Percentiles rank a stretch among this genome's conserved stretches.
These are phyloP conservation scores for Neoascia interrupta DNA, from an alignment of 2,888 invertebrate genomes.

Conservation along the genomic window DNA sequence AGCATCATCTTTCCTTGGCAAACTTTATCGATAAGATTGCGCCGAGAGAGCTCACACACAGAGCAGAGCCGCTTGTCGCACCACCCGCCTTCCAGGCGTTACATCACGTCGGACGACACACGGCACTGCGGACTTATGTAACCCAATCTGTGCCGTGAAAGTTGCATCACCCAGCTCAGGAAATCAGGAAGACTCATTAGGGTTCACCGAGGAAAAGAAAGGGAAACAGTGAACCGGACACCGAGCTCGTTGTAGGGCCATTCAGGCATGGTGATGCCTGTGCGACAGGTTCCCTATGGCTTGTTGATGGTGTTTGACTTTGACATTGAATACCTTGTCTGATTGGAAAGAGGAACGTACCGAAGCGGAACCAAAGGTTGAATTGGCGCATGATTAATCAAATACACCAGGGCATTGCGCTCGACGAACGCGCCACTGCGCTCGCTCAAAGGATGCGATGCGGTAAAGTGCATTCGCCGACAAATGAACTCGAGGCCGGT, in stretches of 20 bases:
- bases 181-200: constrained; percentile 67
- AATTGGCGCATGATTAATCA: constrained; percentile 68
- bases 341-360: constrained; percentile 49
- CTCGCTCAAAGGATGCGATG: constrained; percentile 61
- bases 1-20: constrained; percentile 54
- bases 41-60: constrained; percentile 37
- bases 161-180: constrained; percentile 62
- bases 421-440: background rate
- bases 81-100: constrained; percentile 57
- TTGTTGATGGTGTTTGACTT: constrained; percentile 55
- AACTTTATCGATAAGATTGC: constrained; percentile 66
- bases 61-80: constrained; percentile 9
- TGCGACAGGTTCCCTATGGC: constrained; percentile 40
- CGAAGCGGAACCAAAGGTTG: constrained; percentile 50
- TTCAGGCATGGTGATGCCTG: constrained; percentile 1
- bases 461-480: constrained; percentile 53
- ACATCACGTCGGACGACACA: constrained; percentile 47
- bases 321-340: constrained; percentile 69
- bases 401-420: constrained; percentile 56
- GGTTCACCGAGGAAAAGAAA: constrained; percentile 56
- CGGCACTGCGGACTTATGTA: constrained; percentile 58
- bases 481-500: constrained; percentile 58
- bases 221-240: constrained; percentile 39
- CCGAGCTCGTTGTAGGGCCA: constrained; percentile 20
- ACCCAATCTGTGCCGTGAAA: constrained; percentile 66